Base-by-base conservation (phyloP, 2,113 vertebrate species). In the Excalfactoria chinensis region DNA sequence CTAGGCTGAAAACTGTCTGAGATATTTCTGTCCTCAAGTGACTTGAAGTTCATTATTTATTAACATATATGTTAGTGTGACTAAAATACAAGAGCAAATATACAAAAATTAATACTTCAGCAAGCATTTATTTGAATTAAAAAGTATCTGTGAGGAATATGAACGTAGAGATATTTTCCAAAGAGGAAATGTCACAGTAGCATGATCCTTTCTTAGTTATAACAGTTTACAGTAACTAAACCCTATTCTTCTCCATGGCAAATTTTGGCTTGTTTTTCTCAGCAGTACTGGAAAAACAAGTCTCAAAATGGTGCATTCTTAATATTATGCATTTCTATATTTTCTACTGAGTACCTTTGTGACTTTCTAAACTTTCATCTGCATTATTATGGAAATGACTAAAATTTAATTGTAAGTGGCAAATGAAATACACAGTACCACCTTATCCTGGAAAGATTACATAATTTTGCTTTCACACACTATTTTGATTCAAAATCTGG, bases 281-380 rank as follows among this genome's bases (percentile, higher is more conserved):
- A 58, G 19, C 49, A 58, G 74, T 74, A 17, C 13, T 88, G 49
- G 28, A 44, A 89, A 89, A 72, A 18, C 3, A 62, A 17, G 23
- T 12, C 43, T 63, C 56, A 22, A 5, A 70, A 37, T 55, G 12
- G 9, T 32, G 4, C 23, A 73, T 77, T 73, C 20, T 58, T 73
- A 80, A 25, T 67, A 76, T 19, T 64, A 35, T 20, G 20, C 30
- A 34, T 79, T 88, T 83, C 30, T 76, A 2, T 48, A 60, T 90
- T 79, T 90, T 15, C 32, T 76, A 23, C 59, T 86, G n/a, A 41
- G 76, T 73, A 58, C 3, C 1, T 84, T 44, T 4, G 7, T 67
- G 76, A 16, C 64, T 80, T 89, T 80, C 41, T 76, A 76, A 76
- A 73, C 90, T 90, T 94, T 80, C 46, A 80, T 51, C 35, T 88